Percentiles rank a stretch among this genome's conserved stretches.
Conservation (phyloP, 1,140 invertebrate species). For the Ephestia elutella region DNA sequence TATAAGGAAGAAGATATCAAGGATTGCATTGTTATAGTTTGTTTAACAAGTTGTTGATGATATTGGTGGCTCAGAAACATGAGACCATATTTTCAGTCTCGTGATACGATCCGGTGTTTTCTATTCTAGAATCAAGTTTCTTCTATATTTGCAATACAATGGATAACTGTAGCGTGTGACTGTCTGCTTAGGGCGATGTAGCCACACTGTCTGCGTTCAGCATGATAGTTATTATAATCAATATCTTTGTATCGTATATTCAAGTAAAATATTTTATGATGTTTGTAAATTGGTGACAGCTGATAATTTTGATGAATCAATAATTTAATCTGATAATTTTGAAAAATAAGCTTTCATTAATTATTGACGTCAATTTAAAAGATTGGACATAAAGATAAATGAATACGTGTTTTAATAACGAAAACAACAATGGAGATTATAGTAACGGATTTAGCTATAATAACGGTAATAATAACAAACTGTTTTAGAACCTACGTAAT, state of each 20-base stretch:
- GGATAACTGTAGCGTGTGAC: neutral
- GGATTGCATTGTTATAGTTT: neutral
- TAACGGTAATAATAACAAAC: too few relatives aligned
- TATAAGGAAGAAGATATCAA: neutral
- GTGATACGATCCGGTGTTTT: neutral
- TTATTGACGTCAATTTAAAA: too few relatives aligned
- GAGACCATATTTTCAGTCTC: neutral
- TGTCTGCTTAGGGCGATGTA: neutral
- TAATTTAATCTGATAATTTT: neutral
- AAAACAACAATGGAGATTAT: too few relatives aligned
- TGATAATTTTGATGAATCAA: neutral
- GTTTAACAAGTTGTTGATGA: neutral
- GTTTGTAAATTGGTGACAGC: neutral
- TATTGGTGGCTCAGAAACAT: neutral
- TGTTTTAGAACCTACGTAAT: too few relatives aligned
- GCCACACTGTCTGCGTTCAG: neutral
- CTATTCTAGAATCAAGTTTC: neutral
- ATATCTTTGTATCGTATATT: neutral
- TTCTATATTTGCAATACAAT: conserved; percentile 4
- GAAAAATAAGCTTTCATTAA: neutral
- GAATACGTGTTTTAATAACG: too few relatives aligned
- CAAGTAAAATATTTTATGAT: neutral
- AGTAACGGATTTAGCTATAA: too few relatives aligned
- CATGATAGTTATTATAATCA: neutral
- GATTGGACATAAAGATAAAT: too few relatives aligned